These are phyloP conservation scores for Physocephala rufipes DNA, from an alignment of 2,888 invertebrate genomes.

Conservation along the genomic window DNA sequence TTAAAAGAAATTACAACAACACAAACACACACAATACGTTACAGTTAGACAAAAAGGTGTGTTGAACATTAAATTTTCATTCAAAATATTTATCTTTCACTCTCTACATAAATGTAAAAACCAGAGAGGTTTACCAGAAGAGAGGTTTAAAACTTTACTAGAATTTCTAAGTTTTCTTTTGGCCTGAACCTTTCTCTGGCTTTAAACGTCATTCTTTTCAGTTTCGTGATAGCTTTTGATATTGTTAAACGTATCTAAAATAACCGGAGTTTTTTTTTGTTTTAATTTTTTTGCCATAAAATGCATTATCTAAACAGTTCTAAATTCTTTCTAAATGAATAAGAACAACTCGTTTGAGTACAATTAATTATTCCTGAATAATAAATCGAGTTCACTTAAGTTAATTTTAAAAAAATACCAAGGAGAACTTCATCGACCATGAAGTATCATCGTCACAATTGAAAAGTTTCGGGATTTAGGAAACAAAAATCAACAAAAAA, in stretches of 20 bases:
- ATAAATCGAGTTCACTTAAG: neutral
- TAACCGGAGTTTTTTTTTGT: neutral
- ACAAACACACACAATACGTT: no score
- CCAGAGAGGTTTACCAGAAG: slow-evolving; percentile 33
- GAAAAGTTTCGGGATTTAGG: no score
- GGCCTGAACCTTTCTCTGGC: slow-evolving; percentile 31
- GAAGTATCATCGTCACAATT: no score
- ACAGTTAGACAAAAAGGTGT: no score
- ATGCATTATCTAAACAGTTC: no score
- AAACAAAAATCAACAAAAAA: slow-evolving; percentile 14
- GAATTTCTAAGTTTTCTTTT: slow-evolving; percentile 60
- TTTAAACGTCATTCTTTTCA: slow-evolving; percentile 45
- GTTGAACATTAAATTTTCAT: no score
- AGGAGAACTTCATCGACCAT: neutral
- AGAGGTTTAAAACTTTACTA: no score
- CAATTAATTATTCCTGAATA: neutral
- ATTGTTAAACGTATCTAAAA: slow-evolving; percentile 46
- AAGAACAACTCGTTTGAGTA: neutral
- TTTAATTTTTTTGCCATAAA: no score
- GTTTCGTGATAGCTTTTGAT: slow-evolving; percentile 55
- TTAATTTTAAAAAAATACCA: neutral
- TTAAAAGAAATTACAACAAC: neutral
- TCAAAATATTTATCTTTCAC: no score
- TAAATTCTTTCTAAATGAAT: no score
- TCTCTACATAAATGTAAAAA: no score